Conservation (phyloP, 1,140 invertebrate species). For the Philaenus spumarius region DNA sequence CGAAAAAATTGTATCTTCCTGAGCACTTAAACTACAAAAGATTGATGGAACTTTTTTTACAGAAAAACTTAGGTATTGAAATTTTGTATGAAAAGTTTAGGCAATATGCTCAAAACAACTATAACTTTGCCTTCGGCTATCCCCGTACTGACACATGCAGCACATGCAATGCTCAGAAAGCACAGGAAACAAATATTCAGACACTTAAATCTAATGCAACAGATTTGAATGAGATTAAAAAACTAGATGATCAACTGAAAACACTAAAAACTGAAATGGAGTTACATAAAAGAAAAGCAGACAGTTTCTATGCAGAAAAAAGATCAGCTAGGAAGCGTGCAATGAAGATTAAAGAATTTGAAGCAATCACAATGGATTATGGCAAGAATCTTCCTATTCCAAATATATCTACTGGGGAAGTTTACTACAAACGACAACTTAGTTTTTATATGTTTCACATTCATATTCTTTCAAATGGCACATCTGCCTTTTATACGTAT, state of each 20-base stretch:
- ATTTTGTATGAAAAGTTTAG: conserved; percentile 18
- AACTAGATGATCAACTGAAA: neutral
- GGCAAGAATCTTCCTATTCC: conserved; percentile 4
- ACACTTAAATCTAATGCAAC: neutral
- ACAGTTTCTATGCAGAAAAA: conserved; percentile 9
- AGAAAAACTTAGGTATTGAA: neutral
- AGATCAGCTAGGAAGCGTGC: neutral
- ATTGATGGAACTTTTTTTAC: conserved; percentile 13
- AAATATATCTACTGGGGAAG: conserved; percentile 14
- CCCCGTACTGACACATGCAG: too few relatives aligned
- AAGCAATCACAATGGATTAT: conserved; percentile 6
- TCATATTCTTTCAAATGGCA: conserved; percentile 8
- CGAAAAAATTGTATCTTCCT: neutral
- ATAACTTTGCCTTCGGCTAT: conserved; percentile 20
- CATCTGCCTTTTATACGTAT: conserved; percentile 16
- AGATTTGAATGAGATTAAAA: too few relatives aligned
- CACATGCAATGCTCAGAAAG: conserved; percentile 9
- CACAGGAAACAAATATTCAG: conserved; percentile 9
- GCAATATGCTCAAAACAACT: conserved; percentile 11
- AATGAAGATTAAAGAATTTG: conserved; percentile 5
- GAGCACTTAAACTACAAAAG: conserved; percentile 17
- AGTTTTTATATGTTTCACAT: conserved; percentile 15
- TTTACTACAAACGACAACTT: conserved; percentile 10
- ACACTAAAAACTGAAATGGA: neutral
- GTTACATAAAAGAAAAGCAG: conserved; percentile 9